A percentile compares a stretch with the other conserved stretches of the same genome.
These are phyloP conservation scores for Morelia viridis DNA, from an alignment of 2,797 vertebrate genomes.

Conservation along the genomic window DNA sequence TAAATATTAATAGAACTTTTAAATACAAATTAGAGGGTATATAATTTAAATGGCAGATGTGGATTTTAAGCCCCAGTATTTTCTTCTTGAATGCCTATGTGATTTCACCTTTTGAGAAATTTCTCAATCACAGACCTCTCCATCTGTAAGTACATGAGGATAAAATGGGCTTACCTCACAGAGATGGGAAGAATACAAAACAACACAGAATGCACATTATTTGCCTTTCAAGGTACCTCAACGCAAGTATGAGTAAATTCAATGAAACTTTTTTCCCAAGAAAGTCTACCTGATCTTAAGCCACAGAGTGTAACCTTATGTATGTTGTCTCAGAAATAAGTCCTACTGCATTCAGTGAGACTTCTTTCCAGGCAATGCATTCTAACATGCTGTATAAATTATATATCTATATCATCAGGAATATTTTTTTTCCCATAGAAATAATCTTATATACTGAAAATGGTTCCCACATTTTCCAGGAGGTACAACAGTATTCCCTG, in stretches of 20 bases:
- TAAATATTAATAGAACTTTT: neutral
- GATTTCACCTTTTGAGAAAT: neutral
- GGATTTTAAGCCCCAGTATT: neutral
- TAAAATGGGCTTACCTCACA: too few species aligned
- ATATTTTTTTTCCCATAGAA: neutral
- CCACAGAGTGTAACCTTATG: neutral
- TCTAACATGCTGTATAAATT: neutral
- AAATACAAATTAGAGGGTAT: neutral
- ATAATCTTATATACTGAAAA: constrained; percentile 27
- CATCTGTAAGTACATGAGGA: neutral
- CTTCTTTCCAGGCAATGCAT: neutral
- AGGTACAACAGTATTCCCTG: neutral
- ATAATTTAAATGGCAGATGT: neutral
- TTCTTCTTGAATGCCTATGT: neutral
- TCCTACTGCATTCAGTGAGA: neutral
- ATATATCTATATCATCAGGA: neutral
- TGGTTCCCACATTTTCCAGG: constrained; percentile 15
- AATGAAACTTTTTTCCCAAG: neutral
- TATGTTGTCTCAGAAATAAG: neutral
- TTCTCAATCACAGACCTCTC: neutral
- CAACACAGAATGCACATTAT: neutral
- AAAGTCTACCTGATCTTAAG: neutral
- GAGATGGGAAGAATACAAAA: neutral
- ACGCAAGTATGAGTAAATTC: neutral
- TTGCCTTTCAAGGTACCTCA: neutral